Evolutionary conservation across 2,797 vertebrate species (phyloP), one percentile per base, ranked within the genome.

Genomic region (Mormyrops boulengeri): DNA sequence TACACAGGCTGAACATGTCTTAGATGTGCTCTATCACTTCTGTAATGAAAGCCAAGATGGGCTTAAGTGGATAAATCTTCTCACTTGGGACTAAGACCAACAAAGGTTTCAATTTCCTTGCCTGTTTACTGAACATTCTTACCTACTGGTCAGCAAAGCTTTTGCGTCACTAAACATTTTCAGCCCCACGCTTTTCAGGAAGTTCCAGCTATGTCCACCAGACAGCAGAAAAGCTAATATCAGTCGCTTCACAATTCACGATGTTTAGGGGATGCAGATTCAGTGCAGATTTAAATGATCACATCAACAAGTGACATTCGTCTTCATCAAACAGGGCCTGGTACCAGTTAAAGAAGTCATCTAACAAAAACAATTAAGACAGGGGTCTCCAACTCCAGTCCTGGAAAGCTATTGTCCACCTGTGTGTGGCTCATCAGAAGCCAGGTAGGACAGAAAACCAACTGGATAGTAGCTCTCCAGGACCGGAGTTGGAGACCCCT

Each of bases 31-130:
- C 22, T 55, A 73, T 88, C 66, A 30, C 44, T 38, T 91, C 93
- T 92, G 94, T 93, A 95, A 96, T 92, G 90, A 91, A 93, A 96
- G 92, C 91, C 93, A 53, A 92, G 95, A 95, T 94, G 91, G 92
- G 92, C 91, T 77, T 93, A 94, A 94, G 93, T 93, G 95, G 94
- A 95, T 95, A 94, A 94, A 93, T 94, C 93, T 92, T 92, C 93
- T 94, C 94, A 73, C 94, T 92, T 91, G 92, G 91, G 91, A 93
- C 93, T 91, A 92, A 90, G 92, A 77, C 91, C 91, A 91, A 91
- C 91, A 93, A 92, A 91, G 92, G 94, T 93, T 95, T 95, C 94
- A 91, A 93, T 96, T 96, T 95, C 95, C 92, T 92, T 91, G 92
- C 93, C 94, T 93, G 92, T 94, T 95, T 94, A 93, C 92, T 17